Conservation (phyloP, 2,888 invertebrate genomes). For the Cataglyphis albicans region DNA sequence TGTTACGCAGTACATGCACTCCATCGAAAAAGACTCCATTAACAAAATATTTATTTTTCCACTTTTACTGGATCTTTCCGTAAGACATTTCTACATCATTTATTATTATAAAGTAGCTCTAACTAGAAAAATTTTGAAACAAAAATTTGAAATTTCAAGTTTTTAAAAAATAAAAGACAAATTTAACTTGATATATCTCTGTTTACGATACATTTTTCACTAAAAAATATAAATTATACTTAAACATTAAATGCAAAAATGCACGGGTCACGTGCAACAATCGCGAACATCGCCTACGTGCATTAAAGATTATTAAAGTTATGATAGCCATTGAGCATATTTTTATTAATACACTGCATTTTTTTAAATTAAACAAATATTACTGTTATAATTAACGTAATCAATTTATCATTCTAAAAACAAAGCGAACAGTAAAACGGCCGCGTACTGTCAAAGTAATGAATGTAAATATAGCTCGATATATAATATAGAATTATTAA, state of each 20-base stretch:
- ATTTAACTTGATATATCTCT: neutral
- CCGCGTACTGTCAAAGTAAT: neutral
- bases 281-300: neutral
- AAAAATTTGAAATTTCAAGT: neutral
- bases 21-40: neutral
- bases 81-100: neutral
- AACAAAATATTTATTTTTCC: slow-evolving; percentile 20
- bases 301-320: neutral
- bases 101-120: neutral
- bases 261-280: neutral
- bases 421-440: neutral
- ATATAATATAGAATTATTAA: neutral
- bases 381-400: neutral
- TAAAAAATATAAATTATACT: neutral
- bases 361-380: slow-evolving; percentile 3
- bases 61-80: neutral
- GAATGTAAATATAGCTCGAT: neutral
- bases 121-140: neutral
- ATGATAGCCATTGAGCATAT: neutral
- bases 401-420: slow-evolving; percentile 6
- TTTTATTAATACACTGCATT: neutral
- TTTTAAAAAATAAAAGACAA: neutral
- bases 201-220: neutral
- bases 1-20: neutral
- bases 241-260: neutral